phyloP scores from a whole-genome alignment of 2,888 invertebrate genomes.

The Eupithecia tripunctaria region DNA sequence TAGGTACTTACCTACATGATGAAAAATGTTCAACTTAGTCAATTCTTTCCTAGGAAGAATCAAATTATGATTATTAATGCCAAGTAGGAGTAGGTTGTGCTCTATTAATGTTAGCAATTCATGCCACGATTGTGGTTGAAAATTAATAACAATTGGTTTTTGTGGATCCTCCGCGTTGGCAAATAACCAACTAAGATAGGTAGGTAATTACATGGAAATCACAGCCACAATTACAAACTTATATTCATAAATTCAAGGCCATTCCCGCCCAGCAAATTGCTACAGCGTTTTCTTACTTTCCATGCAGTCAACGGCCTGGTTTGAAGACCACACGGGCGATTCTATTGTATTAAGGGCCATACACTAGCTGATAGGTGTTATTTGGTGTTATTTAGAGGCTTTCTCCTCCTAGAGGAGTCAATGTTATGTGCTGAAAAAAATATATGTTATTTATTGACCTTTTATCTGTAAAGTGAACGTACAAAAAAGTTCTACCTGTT shows the following conservation, averaged over 20 bases:
- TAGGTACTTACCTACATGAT: background rate
- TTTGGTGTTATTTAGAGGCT: no score
- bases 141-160: constrained; percentile 5
- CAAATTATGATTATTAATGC: background rate
- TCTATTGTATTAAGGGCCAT: no score
- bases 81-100: background rate
- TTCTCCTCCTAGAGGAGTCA: no score
- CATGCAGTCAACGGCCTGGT: constrained; percentile 42
- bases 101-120: background rate
- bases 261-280: constrained; percentile 32
- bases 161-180: background rate
- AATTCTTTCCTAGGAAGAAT: background rate
- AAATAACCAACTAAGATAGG: constrained; percentile 2
- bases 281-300: constrained; percentile 41
- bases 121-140: background rate
- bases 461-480: no score
- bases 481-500: no score
- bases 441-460: no score
- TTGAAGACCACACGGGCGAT: constrained; percentile 24
- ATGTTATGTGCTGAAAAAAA: no score
- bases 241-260: constrained; percentile 38
- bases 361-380: no score
- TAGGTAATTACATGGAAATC: constrained; percentile 22
- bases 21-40: background rate
- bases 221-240: constrained; percentile 19